Percentiles rank a stretch among this genome's conserved stretches.
These are phyloP conservation scores for Garrulus glandarius DNA, from an alignment of 2,797 vertebrate genomes.

Conservation along the genomic window DNA sequence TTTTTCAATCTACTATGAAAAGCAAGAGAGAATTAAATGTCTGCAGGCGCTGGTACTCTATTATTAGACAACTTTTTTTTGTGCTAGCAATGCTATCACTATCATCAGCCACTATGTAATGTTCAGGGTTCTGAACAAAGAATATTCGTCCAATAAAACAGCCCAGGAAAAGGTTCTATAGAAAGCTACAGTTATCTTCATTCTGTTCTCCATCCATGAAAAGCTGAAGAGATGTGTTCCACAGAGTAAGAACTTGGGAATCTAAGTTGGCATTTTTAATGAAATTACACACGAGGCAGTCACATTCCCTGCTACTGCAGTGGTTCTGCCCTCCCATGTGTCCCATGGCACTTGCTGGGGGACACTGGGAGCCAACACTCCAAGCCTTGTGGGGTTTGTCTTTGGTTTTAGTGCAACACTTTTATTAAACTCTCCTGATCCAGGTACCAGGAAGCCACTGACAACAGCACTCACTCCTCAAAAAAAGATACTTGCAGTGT, in stretches of 20 bases:
- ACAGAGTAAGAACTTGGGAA: neutral
- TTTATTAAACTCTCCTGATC: neutral
- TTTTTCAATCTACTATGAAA: neutral
- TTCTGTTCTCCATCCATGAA: neutral
- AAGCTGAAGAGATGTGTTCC: neutral
- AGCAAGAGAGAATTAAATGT: neutral
- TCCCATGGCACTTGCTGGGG: accelerated
- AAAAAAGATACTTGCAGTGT: neutral
- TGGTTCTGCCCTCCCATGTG: neutral
- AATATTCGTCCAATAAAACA: neutral
- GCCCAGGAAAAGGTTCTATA: neutral
- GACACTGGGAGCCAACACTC: neutral
- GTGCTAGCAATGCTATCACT: neutral
- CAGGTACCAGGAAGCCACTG: neutral
- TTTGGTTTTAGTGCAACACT: neutral
- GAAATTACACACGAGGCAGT: neutral
- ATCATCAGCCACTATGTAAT: neutral
- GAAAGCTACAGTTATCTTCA: neutral
- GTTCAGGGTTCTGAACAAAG: neutral
- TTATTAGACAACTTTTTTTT: neutral
- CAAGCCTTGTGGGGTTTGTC: accelerated
- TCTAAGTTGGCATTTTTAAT: neutral
- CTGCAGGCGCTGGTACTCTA: neutral
- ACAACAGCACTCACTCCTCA: neutral
- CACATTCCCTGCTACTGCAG: neutral